A percentile compares a stretch with the other conserved stretches of the same genome.
Conservation (phyloP, 1,140 invertebrate genomes). For the Drosophila rhopaloa region DNA sequence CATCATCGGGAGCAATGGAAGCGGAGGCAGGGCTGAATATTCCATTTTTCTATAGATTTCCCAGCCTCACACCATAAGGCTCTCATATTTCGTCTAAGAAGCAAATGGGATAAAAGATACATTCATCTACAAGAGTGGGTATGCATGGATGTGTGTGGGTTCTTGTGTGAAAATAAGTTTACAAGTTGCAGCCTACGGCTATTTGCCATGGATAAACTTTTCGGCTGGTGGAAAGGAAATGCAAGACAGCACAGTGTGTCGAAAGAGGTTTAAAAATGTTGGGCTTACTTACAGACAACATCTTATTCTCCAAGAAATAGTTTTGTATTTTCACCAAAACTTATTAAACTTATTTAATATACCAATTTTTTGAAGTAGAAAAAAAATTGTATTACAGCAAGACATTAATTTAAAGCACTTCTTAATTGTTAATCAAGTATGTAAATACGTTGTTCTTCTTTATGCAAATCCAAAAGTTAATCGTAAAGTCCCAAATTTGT, state of each 20-base stretch:
- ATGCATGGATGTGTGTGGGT: slow-evolving; percentile 18
- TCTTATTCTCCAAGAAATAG: no score
- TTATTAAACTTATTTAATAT: no score
- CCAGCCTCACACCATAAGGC: neutral
- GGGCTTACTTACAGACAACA: no score
- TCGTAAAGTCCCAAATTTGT: no score
- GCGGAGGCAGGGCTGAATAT: slow-evolving; percentile 54
- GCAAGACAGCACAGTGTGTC: slow-evolving; percentile 37
- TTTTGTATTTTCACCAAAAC: no score
- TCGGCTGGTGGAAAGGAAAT: slow-evolving; percentile 23
- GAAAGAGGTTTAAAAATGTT: neutral
- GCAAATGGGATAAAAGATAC: slow-evolving; percentile 65
- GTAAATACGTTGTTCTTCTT: no score
- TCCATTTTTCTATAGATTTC: slow-evolving; percentile 47
- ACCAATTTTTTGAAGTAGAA: neutral
- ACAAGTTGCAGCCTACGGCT: slow-evolving; percentile 76
- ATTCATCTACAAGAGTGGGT: slow-evolving; percentile 15
- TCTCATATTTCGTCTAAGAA: slow-evolving; percentile 44
- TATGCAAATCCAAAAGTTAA: no score
- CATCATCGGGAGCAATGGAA: slow-evolving; percentile 57
- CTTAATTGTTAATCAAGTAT: no score
- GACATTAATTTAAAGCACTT: no score
- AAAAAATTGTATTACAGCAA: neutral
- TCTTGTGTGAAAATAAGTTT: slow-evolving; percentile 69
- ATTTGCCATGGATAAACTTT: slow-evolving; percentile 72